Conservation (phyloP, 2,113 vertebrate species). For the Leptobrachium ailaonicum region DNA sequence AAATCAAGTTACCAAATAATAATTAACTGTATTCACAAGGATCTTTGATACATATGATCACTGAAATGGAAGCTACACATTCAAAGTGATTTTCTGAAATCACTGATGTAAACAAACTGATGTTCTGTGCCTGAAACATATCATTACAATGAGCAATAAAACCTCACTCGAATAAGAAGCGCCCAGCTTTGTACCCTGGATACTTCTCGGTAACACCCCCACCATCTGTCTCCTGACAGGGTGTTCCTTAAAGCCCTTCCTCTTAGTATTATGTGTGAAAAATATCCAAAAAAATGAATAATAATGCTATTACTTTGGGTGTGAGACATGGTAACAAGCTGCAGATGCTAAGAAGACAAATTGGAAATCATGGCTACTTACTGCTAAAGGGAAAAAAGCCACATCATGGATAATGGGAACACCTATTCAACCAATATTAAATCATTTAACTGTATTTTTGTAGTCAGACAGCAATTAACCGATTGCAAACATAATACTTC, state of each 20-base stretch:
- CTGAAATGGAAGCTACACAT: conserved; percentile 12
- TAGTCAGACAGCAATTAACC: too few species aligned
- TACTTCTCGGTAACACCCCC: conserved; percentile 31
- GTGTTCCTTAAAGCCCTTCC: conserved; percentile 5
- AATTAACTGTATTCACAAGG: background rate
- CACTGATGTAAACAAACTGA: conserved; percentile 32
- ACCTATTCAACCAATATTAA: too few species aligned
- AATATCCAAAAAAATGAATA: background rate
- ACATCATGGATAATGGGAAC: too few species aligned
- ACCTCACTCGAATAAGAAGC: conserved; percentile 1
- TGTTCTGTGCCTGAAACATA: conserved; percentile 16
- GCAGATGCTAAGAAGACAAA: too few species aligned
- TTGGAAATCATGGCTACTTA: too few species aligned
- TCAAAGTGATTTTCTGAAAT: conserved; percentile 34
- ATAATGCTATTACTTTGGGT: background rate
- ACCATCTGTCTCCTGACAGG: conserved; percentile 9
- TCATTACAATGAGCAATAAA: conserved; percentile 24
- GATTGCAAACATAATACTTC: too few species aligned
- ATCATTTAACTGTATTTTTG: too few species aligned
- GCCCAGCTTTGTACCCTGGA: conserved; percentile 9
- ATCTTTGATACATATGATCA: conserved; percentile 3
- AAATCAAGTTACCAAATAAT: background rate
- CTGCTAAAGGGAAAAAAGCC: too few species aligned
- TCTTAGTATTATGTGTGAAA: conserved; percentile 27
- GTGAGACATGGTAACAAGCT: too few species aligned